A percentile compares a stretch with the other conserved stretches of the same genome.
phyloP scores from a whole-genome alignment of 2,797 vertebrate species.

The Diceros bicornis region DNA sequence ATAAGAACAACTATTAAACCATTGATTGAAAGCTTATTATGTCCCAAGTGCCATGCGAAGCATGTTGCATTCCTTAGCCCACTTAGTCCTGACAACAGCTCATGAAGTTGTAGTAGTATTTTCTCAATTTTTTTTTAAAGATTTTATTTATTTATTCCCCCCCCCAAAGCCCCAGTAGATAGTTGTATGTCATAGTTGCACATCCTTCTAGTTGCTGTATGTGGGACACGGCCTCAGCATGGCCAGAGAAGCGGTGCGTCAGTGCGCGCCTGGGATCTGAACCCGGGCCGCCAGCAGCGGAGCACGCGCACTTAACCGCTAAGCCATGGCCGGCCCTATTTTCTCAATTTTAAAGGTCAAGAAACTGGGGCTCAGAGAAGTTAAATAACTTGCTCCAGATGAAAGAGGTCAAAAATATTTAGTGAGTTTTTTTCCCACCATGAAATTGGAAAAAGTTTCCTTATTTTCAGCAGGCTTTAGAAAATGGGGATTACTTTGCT shows the following conservation, averaged over 20 bases:
- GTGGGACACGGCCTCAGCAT: no score
- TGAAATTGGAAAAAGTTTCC: conserved; percentile 32
- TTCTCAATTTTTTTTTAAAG: background rate
- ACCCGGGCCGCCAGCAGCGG: no score
- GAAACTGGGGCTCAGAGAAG: conserved; percentile 34
- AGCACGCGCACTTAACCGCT: no score
- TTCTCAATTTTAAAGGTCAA: conserved; percentile 42
- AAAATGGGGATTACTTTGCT: conserved; percentile 49
- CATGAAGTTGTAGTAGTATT: background rate
- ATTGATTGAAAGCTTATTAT: background rate
- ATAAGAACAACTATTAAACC: conserved; percentile 22
- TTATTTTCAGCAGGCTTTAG: conserved; percentile 59
- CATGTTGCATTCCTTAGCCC: background rate
- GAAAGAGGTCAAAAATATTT: conserved; percentile 47
- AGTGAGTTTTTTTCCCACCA: background rate
- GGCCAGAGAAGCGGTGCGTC: no score
- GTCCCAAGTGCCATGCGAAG: background rate
- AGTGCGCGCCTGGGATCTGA: no score
- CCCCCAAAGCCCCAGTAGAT: no score
- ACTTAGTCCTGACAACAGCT: background rate
- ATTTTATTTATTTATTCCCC: no score
- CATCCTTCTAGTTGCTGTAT: no score
- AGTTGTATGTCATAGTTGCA: no score
- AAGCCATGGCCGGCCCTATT: no score
- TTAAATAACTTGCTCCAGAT: conserved; percentile 46